Base-by-base conservation (phyloP, 2,113 vertebrate species). In the Montifringilla adamsi region DNA sequence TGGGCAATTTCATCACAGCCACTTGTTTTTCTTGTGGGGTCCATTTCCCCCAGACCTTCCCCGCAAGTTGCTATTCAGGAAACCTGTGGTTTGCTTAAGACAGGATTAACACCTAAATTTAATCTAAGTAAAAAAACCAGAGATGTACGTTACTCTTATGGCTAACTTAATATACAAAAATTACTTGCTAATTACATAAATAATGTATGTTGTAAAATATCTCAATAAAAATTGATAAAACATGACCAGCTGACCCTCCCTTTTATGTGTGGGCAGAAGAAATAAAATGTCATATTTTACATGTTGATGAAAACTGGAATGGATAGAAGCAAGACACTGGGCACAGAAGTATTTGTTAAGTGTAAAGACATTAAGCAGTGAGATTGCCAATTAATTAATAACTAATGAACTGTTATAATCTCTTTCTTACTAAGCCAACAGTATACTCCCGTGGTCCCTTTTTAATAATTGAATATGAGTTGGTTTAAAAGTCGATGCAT, bases 401-500 rank as follows among this genome's bases (percentile, higher is more conserved):
- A 88, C 58, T 68, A 64, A 92, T 37, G 41, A 87, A 78, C 56
- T 62, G 17, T 47, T 63, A 49, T 11, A 52, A 88, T 76, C n/a
- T 37, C 26, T 84, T 94, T 77, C 26, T 85, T 39, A 64, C 1
- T 2, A 50, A 81, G 76, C 46, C 84, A 75, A 56, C 35, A 77
- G 49, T n/a, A 76, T 47, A 33, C 22, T 80, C 62, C 43, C 37
- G 26, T 70, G 69, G n/a, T 16, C 23, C 67, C 76, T 89, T 94
- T 95, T 94, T 53, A 86, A 31, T 87, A 90, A 89, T 91, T 96
- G 75, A 74, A 67, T 82, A 94, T 76, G n/a, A 60, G 24, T 16
- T 69, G 64, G 47, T 80, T 90, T 49, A 59, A 79, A 86, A 80
- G 70, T 90, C 27, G 37, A 77, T 70, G n/a, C 59, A 43, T 66